These are phyloP conservation scores for Parascotia fuliginaria DNA, from an alignment of 2,888 invertebrate species.

Conservation along the genomic window DNA sequence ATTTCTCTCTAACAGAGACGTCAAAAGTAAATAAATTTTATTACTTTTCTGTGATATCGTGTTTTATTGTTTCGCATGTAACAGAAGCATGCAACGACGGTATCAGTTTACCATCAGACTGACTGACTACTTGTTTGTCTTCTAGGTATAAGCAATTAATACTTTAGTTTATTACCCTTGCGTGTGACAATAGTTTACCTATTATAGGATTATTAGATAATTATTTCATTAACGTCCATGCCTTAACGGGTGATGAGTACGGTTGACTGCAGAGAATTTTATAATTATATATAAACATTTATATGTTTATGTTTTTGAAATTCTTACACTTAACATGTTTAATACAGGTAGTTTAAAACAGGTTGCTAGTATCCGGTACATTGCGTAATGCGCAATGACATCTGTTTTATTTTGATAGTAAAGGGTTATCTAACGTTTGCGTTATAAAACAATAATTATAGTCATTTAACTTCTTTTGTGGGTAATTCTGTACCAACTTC, in stretches of 20 bases:
- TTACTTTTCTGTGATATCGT: too few relatives aligned
- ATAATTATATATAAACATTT: constrained; percentile 6
- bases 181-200: not conserved
- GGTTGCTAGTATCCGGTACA: constrained; percentile 28
- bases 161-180: too few relatives aligned
- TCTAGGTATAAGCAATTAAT: too few relatives aligned
- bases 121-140: too few relatives aligned
- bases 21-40: too few relatives aligned
- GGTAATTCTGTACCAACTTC: too few relatives aligned
- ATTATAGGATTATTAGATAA: not conserved
- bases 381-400: constrained; percentile 33
- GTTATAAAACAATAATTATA: constrained; percentile 11
- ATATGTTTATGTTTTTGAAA: constrained; percentile 4
- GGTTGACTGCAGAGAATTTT: constrained; percentile 4
- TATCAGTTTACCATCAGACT: too few relatives aligned
- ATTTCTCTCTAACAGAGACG: too few relatives aligned
- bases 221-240: constrained; percentile 3
- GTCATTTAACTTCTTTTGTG: constrained; percentile 3
- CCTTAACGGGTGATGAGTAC: not conserved
- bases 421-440: constrained; percentile 37
- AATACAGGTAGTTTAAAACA: constrained; percentile 15
- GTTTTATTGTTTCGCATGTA: too few relatives aligned
- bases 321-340: constrained; percentile 24
- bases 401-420: constrained; percentile 26
- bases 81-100: too few relatives aligned